Evolutionary conservation across 2,113 vertebrate species (phyloP).

Genomic region (Nothobranchius furzeri): DNA sequence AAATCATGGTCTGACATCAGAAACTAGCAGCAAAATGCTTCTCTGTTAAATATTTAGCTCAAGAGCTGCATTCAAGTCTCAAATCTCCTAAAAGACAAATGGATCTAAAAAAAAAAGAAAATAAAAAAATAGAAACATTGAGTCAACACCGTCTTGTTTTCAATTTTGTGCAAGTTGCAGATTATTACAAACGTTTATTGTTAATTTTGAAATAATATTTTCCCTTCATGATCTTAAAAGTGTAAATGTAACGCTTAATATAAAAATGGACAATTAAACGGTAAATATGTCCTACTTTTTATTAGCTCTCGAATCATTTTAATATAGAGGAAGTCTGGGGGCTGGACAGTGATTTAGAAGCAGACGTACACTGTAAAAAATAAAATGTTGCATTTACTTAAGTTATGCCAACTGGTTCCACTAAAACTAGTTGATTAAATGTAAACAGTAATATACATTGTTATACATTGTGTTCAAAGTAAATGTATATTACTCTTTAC

Average conservation of each 20-base stretch:
- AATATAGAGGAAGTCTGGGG: neutral
- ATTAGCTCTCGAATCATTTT: conserved; percentile 4
- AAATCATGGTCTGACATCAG: no score
- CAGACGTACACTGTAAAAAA: conserved; percentile 6
- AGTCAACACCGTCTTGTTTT: no score
- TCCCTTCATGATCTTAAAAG: neutral
- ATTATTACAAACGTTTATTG: neutral
- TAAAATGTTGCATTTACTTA: no score
- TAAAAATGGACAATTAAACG: neutral
- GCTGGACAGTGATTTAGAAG: conserved; percentile 25
- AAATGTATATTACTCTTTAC: no score
- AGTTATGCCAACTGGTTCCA: no score
- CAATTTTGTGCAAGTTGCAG: no score
- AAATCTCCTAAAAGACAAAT: neutral
- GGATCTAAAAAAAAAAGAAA: neutral
- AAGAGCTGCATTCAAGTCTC: neutral
- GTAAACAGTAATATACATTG: no score
- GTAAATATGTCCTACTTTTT: neutral
- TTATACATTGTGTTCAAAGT: no score
- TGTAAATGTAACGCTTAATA: neutral
- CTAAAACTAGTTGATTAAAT: no score
- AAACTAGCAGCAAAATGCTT: no score
- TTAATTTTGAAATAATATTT: neutral
- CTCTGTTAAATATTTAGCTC: no score
- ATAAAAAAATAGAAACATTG: neutral